Conservation (phyloP, 2,888 invertebrate species). For the Pharmacophagus antenor region DNA sequence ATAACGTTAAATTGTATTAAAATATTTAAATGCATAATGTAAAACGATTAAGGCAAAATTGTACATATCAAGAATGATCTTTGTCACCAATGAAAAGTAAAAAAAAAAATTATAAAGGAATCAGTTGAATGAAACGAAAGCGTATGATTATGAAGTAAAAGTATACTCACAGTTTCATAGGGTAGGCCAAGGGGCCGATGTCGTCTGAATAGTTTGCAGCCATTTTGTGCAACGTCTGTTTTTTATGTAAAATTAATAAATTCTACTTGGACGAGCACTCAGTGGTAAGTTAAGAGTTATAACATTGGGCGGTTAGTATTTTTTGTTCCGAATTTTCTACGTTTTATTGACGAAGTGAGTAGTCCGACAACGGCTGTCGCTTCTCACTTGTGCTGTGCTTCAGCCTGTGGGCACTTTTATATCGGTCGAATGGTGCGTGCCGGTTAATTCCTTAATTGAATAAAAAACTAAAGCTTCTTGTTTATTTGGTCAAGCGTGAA, state of each 20-base stretch:
- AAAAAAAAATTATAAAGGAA: neutral
- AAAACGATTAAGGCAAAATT: too few relatives aligned
- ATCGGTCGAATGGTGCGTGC: slow-evolving; percentile 70
- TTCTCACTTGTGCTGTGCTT: slow-evolving; percentile 71
- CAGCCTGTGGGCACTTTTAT: slow-evolving; percentile 56
- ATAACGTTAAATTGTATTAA: too few relatives aligned
- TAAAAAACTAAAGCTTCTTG: slow-evolving; percentile 77
- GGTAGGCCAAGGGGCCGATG: slow-evolving; percentile 69
- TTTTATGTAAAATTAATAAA: slow-evolving; percentile 53
- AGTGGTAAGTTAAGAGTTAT: slow-evolving; percentile 33
- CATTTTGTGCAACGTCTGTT: slow-evolving; percentile 58
- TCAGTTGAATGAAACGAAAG: neutral
- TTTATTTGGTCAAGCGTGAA: slow-evolving; percentile 71
- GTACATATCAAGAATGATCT: too few relatives aligned
- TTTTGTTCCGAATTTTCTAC: slow-evolving; percentile 37
- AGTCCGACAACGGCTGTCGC: slow-evolving; percentile 76
- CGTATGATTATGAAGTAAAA: neutral
- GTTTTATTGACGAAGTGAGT: slow-evolving; percentile 76
- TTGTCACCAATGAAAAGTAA: neutral
- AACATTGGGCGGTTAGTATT: slow-evolving; percentile 44
- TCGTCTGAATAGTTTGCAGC: slow-evolving; percentile 62
- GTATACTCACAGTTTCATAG: slow-evolving; percentile 69
- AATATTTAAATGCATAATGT: too few relatives aligned
- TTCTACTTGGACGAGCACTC: slow-evolving; percentile 33
- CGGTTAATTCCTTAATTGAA: slow-evolving; percentile 80